Base-by-base conservation (phyloP, 2,888 invertebrate species). In the Sipunculus nudus region DNA sequence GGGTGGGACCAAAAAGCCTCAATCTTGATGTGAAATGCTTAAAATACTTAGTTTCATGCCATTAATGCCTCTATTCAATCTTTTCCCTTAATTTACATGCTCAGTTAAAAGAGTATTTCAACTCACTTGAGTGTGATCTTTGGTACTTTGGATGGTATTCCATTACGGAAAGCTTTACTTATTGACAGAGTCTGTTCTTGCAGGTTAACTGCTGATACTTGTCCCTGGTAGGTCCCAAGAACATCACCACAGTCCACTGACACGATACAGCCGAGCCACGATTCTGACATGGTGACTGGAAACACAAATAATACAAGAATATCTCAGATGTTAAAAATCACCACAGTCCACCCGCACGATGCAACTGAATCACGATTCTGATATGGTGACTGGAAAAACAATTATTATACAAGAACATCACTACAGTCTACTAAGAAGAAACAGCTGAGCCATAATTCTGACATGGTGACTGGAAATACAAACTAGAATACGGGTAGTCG, bases 331-430 rank as follows among this genome's bases (percentile, higher is more conserved):
- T n/a, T n/a, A n/a, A 46, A 89, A 88, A 61, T 90, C 89, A 28
- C 88, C 89, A 82, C 93, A 93, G 80, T 91, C 90, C 62, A 94
- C 89, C 21, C 93, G 92, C 67, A 95, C 92, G 70, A 91, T 89
- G 81, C 89, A 91, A 53, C 94, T 94, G 66, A 90, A 82, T 88
- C 89, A 91, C 72, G 73, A 57, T 16, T 62, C 69, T 58, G 70
- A 61, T 76, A 77, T 75, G n/a, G 29, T 58, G n/a, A n/a, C n/a
- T n/a, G n/a, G n/a, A n/a, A n/a, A n/a, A n/a, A n/a, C n/a, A n/a
- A n/a, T n/a, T n/a, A n/a, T n/a, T n/a, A n/a, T n/a, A n/a, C 93
- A 65, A 92, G 83, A 46, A 89, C 88, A 61, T 90, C 89, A 28
- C 88, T 88, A 82, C 93, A 93, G 80, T 91, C 90, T 61, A 94